A percentile compares a stretch with the other conserved stretches of the same genome.
Conservation (phyloP, 2,888 invertebrate species). For the Alloscopus bannaensis region DNA sequence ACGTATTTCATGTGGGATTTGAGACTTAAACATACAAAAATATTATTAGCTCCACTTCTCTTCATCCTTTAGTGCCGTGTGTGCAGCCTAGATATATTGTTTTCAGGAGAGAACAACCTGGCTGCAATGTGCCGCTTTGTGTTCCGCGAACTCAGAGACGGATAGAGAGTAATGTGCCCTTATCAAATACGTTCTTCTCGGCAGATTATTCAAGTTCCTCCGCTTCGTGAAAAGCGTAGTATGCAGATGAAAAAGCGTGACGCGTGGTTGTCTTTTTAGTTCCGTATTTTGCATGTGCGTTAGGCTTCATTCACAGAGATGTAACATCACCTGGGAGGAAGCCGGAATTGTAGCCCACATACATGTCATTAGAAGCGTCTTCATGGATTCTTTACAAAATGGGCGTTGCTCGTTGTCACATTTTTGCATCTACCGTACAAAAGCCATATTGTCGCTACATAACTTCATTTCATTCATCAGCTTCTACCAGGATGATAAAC, state of each 20-base stretch:
- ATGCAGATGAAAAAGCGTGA: background rate
- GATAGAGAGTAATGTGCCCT: conserved; percentile 34
- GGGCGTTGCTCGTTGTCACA: conserved; percentile 9
- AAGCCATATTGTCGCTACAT: too few relatives aligned
- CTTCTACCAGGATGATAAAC: too few relatives aligned
- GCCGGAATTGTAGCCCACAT: conserved; percentile 44
- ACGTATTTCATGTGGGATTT: conserved; percentile 27
- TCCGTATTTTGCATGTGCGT: background rate
- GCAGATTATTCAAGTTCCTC: conserved; percentile 21
- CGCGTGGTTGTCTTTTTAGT: background rate
- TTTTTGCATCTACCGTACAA: too few relatives aligned
- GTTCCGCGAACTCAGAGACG: conserved; percentile 32
- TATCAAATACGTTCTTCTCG: conserved; percentile 29
- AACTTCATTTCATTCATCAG: too few relatives aligned
- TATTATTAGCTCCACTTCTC: background rate
- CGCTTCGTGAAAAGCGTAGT: background rate
- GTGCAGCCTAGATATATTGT: conserved; percentile 25
- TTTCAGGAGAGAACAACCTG: conserved; percentile 17
- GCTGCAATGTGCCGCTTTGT: conserved; percentile 23
- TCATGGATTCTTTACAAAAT: conserved; percentile 20
- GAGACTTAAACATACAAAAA: conserved; percentile 16
- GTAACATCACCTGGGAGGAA: conserved; percentile 42
- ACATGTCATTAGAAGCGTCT: conserved; percentile 34
- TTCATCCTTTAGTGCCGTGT: background rate
- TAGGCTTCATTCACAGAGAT: too few relatives aligned